These are phyloP conservation scores for Aphis craccivora DNA, from an alignment of 1,140 invertebrate genomes.

Conservation along the genomic window DNA sequence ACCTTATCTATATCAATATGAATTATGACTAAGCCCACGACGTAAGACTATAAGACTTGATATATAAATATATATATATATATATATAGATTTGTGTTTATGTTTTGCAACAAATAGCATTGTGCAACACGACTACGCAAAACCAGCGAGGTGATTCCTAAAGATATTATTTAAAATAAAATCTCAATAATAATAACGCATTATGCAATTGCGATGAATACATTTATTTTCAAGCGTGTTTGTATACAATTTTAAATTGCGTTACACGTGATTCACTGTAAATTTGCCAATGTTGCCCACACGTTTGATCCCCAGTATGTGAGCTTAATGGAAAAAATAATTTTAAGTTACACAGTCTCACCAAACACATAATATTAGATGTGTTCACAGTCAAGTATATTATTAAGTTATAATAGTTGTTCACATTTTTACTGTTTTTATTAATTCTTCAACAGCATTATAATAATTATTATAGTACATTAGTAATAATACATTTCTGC, in stretches of 20 bases:
- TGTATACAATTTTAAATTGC: not conserved
- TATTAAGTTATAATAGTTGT: not conserved
- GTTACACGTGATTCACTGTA: not conserved
- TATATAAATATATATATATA: no score
- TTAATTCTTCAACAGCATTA: not conserved
- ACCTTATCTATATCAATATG: not conserved
- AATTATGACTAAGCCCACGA: not conserved
- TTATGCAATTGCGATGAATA: not conserved
- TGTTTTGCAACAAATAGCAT: not conserved
- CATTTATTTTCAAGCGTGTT: not conserved
- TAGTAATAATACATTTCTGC: not conserved
- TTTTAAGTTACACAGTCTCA: not conserved
- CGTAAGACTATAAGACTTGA: no score
- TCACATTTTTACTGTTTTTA: not conserved
- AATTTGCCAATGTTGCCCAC: not conserved
- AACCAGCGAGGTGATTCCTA: not conserved
- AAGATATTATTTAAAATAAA: not conserved
- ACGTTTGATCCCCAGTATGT: not conserved
- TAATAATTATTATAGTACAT: no score
- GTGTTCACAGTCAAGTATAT: not conserved
- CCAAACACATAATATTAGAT: not conserved
- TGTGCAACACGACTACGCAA: not conserved
- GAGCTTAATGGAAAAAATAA: not conserved
- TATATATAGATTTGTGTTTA: not conserved
- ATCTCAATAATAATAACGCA: not conserved